A percentile compares a stretch with the other conserved stretches of the same genome.
phyloP scores from a whole-genome alignment of 2,888 invertebrate species.

The Chloromyia formosa region DNA sequence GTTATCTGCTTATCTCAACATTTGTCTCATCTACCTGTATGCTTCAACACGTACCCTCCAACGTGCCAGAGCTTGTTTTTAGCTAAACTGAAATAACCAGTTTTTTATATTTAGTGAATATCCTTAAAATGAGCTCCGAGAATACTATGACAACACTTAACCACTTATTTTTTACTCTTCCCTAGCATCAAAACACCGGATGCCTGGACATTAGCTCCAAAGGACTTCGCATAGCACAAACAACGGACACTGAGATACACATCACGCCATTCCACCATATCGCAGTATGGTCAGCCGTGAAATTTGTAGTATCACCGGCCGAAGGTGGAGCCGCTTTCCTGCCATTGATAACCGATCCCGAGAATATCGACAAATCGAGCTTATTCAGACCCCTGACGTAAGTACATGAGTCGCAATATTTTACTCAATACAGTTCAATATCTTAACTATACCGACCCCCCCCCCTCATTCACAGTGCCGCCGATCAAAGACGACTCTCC shows the following conservation, averaged over 20 bases:
- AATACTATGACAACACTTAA: too few relatives aligned
- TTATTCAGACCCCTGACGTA: slow-evolving; percentile 68
- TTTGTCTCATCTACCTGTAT: too few relatives aligned
- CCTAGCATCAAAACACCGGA: slow-evolving; percentile 59
- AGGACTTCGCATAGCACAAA: slow-evolving; percentile 78
- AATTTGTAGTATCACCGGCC: slow-evolving; percentile 76
- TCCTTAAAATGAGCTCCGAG: too few relatives aligned
- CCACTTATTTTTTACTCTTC: too few relatives aligned
- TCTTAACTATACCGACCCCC: too few relatives aligned
- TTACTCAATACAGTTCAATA: neutral
- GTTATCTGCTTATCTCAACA: too few relatives aligned
- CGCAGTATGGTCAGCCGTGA: slow-evolving; percentile 92
- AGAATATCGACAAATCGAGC: slow-evolving; percentile 77
- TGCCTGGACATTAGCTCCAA: slow-evolving; percentile 63
- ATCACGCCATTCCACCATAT: slow-evolving; percentile 89
- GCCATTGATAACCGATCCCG: slow-evolving; percentile 84
- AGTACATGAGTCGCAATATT: slow-evolving; percentile 31
- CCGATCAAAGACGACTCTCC: slow-evolving; percentile 62
- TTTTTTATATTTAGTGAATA: too few relatives aligned
- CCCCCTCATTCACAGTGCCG: slow-evolving; percentile 56
- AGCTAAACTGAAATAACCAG: too few relatives aligned
- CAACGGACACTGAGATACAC: slow-evolving; percentile 68
- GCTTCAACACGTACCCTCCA: too few relatives aligned
- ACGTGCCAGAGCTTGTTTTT: too few relatives aligned
- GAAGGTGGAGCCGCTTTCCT: slow-evolving; percentile 77